Evolutionary conservation across 23 tunicate species (phyloP).

Genomic region (Oikopleura dioica): DNA sequence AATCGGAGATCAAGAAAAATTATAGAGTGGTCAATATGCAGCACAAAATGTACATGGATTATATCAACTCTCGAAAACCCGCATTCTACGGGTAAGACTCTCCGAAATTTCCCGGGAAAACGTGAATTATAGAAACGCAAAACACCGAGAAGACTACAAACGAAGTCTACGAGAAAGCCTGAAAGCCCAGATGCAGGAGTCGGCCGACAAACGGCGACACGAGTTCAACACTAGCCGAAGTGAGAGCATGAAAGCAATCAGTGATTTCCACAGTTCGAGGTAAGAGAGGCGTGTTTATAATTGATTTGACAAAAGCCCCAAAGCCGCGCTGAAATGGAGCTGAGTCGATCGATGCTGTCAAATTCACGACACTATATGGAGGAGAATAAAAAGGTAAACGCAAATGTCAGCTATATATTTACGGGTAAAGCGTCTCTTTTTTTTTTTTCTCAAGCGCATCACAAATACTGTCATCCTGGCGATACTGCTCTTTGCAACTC

Average conservation of each 20-base stretch:
- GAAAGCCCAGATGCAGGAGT: not conserved
- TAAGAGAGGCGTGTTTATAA: not conserved
- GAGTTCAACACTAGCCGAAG: not conserved
- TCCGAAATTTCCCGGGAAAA: too few species aligned
- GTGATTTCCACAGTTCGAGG: not conserved
- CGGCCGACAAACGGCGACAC: not conserved
- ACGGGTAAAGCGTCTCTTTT: too few species aligned
- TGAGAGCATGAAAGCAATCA: not conserved
- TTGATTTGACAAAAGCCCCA: not conserved
- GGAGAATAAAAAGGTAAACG: not conserved
- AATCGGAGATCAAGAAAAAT: too few species aligned
- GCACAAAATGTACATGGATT: too few species aligned
- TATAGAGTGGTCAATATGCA: too few species aligned
- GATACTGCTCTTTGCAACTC: too few species aligned
- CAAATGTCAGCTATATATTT: too few species aligned
- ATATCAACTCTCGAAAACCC: too few species aligned
- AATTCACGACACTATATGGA: not conserved
- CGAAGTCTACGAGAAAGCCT: not conserved
- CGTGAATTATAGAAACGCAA: not conserved
- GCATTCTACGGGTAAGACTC: too few species aligned
- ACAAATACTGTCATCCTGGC: too few species aligned
- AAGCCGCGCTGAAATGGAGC: not conserved
- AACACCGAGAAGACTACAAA: not conserved
- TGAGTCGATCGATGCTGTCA: not conserved
- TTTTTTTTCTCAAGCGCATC: too few species aligned